These are phyloP conservation scores for Scyliorhinus canicula DNA, from an alignment of 2,797 vertebrate genomes.

Conservation along the genomic window DNA sequence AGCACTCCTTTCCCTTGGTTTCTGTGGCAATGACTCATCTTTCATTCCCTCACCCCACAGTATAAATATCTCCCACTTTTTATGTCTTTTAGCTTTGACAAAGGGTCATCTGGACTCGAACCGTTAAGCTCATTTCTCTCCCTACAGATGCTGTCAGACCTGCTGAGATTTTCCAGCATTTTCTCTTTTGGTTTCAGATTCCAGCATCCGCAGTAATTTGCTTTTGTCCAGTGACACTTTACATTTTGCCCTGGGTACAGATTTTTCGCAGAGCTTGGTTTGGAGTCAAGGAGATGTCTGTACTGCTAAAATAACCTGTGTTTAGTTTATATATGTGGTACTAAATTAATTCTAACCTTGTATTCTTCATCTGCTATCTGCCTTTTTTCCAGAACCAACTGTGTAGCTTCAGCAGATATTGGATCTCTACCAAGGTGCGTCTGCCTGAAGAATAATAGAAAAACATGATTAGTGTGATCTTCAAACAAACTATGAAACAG, in stretches of 20 bases:
- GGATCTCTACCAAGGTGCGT: slow-evolving; percentile 67
- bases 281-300: not conserved
- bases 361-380: slow-evolving; percentile 55
- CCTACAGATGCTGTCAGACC: too few species aligned
- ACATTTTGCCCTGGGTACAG: not conserved
- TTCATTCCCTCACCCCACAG: too few species aligned
- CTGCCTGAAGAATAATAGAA: slow-evolving; percentile 59
- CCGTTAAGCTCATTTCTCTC: too few species aligned
- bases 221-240: not conserved
- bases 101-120: too few species aligned
- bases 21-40: too few species aligned
- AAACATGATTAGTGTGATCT: not conserved
- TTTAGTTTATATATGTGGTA: not conserved
- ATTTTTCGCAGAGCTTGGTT: not conserved
- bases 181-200: too few species aligned
- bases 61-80: too few species aligned
- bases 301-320: not conserved
- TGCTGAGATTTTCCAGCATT: too few species aligned
- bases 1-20: too few species aligned
- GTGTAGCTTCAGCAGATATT: slow-evolving; percentile 55
- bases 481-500: not conserved
- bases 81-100: too few species aligned
- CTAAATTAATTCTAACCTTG: slow-evolving; percentile 55
- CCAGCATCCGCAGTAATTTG: too few species aligned
- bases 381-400: slow-evolving; percentile 61